phyloP scores from a whole-genome alignment of 2,888 invertebrate species.

The Calliphora vomitoria region DNA sequence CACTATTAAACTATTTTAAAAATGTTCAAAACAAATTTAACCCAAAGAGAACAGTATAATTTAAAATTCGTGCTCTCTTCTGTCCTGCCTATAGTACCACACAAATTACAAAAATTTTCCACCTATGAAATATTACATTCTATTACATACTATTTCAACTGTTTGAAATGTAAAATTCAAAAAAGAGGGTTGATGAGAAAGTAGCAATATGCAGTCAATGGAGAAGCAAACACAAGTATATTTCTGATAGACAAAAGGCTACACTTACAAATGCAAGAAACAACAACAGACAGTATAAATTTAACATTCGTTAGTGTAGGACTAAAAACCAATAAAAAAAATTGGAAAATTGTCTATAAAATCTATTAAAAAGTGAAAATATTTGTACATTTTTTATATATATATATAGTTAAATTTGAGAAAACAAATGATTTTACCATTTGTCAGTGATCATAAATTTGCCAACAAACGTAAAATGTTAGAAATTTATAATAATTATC shows the following conservation, averaged over 20 bases:
- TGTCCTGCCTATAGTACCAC: not conserved
- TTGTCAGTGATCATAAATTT: conserved; percentile 74
- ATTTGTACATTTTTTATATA: not conserved
- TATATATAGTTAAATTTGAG: not conserved
- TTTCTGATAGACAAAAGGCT: not conserved
- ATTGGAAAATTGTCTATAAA: not conserved
- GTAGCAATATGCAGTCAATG: conserved; percentile 34
- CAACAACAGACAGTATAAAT: conserved; percentile 69
- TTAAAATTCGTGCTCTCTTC: not conserved
- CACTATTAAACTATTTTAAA: not conserved
- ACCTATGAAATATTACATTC: not conserved
- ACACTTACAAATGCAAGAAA: conserved; percentile 26
- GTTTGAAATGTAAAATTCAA: not conserved
- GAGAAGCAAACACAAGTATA: not conserved
- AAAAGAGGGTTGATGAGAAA: conserved; percentile 41
- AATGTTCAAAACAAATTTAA: not conserved
- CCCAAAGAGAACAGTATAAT: not conserved
- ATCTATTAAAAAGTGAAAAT: conserved; percentile 16
- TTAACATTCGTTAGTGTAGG: conserved; percentile 68
- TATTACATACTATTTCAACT: not conserved
- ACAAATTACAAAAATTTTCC: no score
- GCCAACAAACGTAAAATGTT: conserved; percentile 75
- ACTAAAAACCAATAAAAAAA: conserved; percentile 14
- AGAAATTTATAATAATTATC: conserved; percentile 76
- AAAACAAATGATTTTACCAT: conserved; percentile 76